A percentile compares a stretch with the other conserved stretches of the same genome.
These are phyloP conservation scores for Tragopan temminckii DNA, from an alignment of 2,797 vertebrate species.

Conservation along the genomic window DNA sequence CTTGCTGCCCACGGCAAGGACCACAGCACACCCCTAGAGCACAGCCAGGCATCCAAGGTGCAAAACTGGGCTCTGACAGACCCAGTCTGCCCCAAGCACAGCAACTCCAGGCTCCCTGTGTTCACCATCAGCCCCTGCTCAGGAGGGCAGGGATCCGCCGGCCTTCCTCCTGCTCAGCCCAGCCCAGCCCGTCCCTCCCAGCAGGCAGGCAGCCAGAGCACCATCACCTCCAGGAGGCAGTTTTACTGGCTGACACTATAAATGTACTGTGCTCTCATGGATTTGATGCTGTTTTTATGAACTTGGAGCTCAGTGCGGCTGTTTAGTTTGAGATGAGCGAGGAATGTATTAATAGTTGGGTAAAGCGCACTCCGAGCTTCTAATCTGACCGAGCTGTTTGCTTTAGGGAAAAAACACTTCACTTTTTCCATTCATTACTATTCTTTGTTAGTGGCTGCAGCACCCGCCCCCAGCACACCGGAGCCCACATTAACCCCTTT, in stretches of 20 bases:
- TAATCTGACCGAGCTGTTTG: slow-evolving; percentile 83
- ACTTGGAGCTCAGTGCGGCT: slow-evolving; percentile 82
- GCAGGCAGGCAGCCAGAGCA: slow-evolving; percentile 30
- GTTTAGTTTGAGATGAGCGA: slow-evolving; percentile 85
- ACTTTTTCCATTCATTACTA: slow-evolving; percentile 85
- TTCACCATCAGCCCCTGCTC: not conserved
- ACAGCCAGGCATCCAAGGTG: fast-evolving
- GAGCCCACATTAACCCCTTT: slow-evolving; percentile 67
- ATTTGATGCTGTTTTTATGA: slow-evolving; percentile 84
- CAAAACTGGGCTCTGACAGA: not conserved
- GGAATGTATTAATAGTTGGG: slow-evolving; percentile 87
- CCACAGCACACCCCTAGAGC: not conserved
- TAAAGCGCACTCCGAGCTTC: slow-evolving; percentile 81
- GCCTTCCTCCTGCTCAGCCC: not conserved
- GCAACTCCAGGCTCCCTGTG: not conserved
- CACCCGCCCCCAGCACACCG: slow-evolving; percentile 52
- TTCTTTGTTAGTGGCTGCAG: slow-evolving; percentile 65
- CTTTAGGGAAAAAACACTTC: slow-evolving; percentile 83
- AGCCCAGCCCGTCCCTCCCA: not conserved
- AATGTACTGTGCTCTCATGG: slow-evolving; percentile 81
- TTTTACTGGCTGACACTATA: slow-evolving; percentile 81
- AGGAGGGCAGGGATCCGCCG: not conserved
- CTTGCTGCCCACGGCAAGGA: not conserved
- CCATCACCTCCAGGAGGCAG: slow-evolving; percentile 71
- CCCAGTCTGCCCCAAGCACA: fast-evolving